Evolutionary conservation across 92 coral and sea anemone genomes (phyloP).

Genomic region (Siderastrea siderea): DNA sequence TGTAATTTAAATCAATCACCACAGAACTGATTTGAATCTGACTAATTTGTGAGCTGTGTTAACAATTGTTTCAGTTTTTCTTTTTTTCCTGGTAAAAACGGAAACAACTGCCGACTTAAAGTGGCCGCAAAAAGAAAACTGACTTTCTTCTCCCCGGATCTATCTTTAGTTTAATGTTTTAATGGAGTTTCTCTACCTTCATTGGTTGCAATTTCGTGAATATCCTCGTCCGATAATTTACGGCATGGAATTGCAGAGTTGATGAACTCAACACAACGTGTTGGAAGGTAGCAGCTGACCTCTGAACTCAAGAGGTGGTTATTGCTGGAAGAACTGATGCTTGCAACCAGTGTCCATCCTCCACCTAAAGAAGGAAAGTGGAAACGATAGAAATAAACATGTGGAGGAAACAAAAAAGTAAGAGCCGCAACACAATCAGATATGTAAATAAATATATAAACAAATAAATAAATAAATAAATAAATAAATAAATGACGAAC

Average conservation of each 20-base stretch:
- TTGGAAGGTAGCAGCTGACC: background rate
- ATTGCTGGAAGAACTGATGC: slow-evolving; percentile 2
- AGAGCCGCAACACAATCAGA: background rate
- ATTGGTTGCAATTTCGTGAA: slow-evolving; percentile 14
- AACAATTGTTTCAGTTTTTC: too few species aligned
- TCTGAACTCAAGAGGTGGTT: background rate
- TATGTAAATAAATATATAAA: too few species aligned
- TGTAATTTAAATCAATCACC: too few species aligned
- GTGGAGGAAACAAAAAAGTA: background rate
- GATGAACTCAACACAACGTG: slow-evolving; percentile 19
- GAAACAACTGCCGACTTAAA: too few species aligned
- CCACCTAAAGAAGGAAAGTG: background rate
- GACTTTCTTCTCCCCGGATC: too few species aligned
- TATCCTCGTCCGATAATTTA: slow-evolving; percentile 17
- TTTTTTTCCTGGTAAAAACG: too few species aligned
- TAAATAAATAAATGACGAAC: too few species aligned
- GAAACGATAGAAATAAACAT: background rate
- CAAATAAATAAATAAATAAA: too few species aligned
- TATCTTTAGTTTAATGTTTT: too few species aligned
- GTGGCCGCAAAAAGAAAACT: too few species aligned
- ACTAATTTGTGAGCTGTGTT: too few species aligned
- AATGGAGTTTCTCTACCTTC: background rate
- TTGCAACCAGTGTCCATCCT: slow-evolving; percentile 14
- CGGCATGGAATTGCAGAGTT: background rate
- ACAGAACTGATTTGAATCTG: too few species aligned